Percentiles rank a stretch among this genome's conserved stretches.
phyloP scores from a whole-genome alignment of 35 echinoderm and acorn worm genomes.

The Holothuria glaberrima region DNA sequence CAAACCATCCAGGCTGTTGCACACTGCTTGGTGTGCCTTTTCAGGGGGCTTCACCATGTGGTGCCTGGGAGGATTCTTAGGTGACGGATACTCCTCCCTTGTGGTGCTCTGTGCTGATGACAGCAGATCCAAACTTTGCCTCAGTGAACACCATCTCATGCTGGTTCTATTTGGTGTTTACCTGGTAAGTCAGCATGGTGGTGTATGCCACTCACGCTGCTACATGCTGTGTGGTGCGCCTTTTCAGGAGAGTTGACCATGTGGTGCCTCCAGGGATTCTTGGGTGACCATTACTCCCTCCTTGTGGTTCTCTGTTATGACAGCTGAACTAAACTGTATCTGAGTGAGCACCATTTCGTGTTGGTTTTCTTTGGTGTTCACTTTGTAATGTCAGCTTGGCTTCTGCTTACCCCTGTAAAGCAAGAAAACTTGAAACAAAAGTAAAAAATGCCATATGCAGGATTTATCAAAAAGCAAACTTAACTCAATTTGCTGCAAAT shows the following conservation, averaged over 20 bases:
- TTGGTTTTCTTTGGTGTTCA: conserved; percentile 64
- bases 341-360: conserved; percentile 72
- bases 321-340: not conserved
- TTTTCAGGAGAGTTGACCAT: conserved; percentile 53
- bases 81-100: conserved; percentile 42
- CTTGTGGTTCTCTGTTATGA: conserved; percentile 11
- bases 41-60: conserved; percentile 62
- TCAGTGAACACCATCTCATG: conserved; percentile 76
- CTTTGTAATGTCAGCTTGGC: no score
- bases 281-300: conserved; percentile 36
- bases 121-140: conserved; percentile 8
- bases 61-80: conserved; percentile 57
- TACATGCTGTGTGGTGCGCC: conserved; percentile 59
- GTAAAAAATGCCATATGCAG: no score
- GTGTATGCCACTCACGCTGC: conserved; percentile 8
- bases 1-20: conserved; percentile 61
- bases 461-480: no score
- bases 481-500: no score
- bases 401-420: no score
- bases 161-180: conserved; percentile 80
- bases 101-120: conserved; percentile 28
- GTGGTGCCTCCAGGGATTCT: conserved; percentile 49
- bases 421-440: no score
- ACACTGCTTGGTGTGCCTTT: conserved; percentile 47
- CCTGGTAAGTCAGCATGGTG: conserved; percentile 56